phyloP scores from a whole-genome alignment of 2,113 vertebrate species.

The Corydoras sp. region DNA sequence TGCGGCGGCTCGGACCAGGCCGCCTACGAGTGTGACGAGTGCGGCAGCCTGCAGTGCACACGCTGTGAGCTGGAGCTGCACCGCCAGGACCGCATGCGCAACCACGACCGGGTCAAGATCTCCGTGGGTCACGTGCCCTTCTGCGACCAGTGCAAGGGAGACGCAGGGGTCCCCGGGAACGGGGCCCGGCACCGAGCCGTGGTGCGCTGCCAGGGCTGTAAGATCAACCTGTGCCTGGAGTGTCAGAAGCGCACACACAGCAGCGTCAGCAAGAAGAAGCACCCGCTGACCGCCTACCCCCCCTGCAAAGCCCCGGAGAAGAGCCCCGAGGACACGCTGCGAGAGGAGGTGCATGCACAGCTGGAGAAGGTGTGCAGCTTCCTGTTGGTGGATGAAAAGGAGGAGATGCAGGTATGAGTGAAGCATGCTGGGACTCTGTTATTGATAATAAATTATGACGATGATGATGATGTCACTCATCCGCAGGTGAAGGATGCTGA shows the following conservation, averaged over 20 bases:
- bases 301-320: slow-evolving; percentile 54
- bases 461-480: slow-evolving; percentile 20
- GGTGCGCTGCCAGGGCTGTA: slow-evolving; percentile 90
- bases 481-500: slow-evolving; percentile 83
- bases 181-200: slow-evolving; percentile 76
- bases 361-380: slow-evolving; percentile 89
- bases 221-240: slow-evolving; percentile 88
- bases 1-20: slow-evolving; percentile 89
- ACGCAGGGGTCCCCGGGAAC: slow-evolving; percentile 54
- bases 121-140: slow-evolving; percentile 80
- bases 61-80: slow-evolving; percentile 91
- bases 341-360: slow-evolving; percentile 72
- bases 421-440: no score
- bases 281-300: slow-evolving; percentile 71
- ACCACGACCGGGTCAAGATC: slow-evolving; percentile 88
- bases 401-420: slow-evolving; percentile 83
- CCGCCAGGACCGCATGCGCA: slow-evolving; percentile 80
- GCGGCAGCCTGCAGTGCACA: slow-evolving; percentile 86
- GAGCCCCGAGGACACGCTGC: slow-evolving; percentile 63
- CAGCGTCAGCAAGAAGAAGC: slow-evolving; percentile 85
- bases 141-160: slow-evolving; percentile 88
- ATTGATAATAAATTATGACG: no score
- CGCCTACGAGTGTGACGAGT: slow-evolving; percentile 90
- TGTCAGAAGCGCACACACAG: slow-evolving; percentile 93
- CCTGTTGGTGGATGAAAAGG: slow-evolving; percentile 90